A percentile compares a stretch with the other conserved stretches of the same genome.
Conservation (phyloP, 2,797 vertebrate species). For the Notoglanidium macrostoma region DNA sequence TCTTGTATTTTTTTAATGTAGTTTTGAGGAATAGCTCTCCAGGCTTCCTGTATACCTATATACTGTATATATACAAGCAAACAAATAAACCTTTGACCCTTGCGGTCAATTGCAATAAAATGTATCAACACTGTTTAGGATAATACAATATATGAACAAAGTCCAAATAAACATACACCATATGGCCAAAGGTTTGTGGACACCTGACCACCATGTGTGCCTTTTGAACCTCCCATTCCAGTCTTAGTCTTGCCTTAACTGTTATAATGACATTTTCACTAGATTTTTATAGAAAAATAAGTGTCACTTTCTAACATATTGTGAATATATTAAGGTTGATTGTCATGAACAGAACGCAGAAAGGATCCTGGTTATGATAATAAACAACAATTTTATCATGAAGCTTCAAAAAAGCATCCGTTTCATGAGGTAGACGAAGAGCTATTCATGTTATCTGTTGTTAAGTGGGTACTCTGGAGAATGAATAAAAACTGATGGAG, state of each 20-base stretch:
- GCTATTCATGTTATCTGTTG: neutral
- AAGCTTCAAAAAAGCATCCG: neutral
- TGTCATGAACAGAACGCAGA: neutral
- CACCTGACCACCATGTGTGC: neutral
- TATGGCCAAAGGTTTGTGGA: neutral
- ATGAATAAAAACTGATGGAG: conserved; percentile 6
- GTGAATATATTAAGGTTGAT: neutral
- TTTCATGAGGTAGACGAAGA: neutral
- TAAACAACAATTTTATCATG: neutral
- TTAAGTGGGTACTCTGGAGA: neutral
- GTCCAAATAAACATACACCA: neutral
- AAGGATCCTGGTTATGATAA: neutral
- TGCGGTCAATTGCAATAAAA: neutral
- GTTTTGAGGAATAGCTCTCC: no score
- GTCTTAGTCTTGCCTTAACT: neutral
- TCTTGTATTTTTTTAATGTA: no score
- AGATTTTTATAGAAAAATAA: neutral
- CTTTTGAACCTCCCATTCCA: neutral
- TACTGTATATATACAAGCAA: no score
- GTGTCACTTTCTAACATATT: neutral
- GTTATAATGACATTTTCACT: neutral
- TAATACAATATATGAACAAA: neutral
- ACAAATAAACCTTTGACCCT: neutral
- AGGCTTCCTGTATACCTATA: no score
- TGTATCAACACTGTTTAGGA: neutral